A percentile compares a stretch with the other conserved stretches of the same genome.
Conservation (phyloP, 2,888 invertebrate species). For the Molanna angustata region DNA sequence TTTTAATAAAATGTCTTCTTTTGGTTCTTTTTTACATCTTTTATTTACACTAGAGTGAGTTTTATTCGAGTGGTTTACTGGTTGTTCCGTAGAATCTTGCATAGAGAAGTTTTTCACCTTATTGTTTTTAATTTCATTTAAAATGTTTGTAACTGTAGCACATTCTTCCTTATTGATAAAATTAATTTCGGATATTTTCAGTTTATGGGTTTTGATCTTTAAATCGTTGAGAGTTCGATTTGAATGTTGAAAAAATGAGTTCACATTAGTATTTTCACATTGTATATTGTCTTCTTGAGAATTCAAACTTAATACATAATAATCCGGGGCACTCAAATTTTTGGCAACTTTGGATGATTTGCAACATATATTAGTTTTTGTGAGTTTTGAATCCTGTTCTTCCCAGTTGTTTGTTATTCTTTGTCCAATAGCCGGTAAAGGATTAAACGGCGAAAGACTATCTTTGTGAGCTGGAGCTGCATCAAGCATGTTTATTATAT, state of each 20-base stretch:
- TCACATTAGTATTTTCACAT: not conserved
- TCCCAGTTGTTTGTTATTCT: constrained; percentile 9
- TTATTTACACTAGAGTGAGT: no score
- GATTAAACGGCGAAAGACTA: constrained; percentile 48
- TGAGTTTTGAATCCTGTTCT: constrained; percentile 41
- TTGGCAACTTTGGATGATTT: no score
- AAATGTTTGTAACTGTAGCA: not conserved
- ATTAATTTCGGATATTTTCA: constrained; percentile 8
- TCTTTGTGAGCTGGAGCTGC: constrained; percentile 45
- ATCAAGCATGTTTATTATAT: constrained; percentile 42
- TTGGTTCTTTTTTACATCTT: not conserved
- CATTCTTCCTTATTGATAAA: not conserved
- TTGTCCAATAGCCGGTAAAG: constrained; percentile 51
- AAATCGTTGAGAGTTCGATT: constrained; percentile 16
- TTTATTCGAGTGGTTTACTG: not conserved
- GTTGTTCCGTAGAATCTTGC: not conserved
- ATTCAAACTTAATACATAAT: constrained; percentile 20
- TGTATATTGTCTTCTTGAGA: constrained; percentile 8
- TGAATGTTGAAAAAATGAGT: not conserved
- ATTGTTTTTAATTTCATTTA: no score
- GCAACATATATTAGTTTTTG: constrained; percentile 14
- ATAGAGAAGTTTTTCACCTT: constrained; percentile 1
- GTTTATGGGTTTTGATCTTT: constrained; percentile 17
- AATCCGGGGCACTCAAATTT: constrained; percentile 21
- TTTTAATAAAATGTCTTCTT: constrained; percentile 7